Base-by-base conservation (phyloP, 2,888 invertebrate species). In the Ornithoptera alexandrae region DNA sequence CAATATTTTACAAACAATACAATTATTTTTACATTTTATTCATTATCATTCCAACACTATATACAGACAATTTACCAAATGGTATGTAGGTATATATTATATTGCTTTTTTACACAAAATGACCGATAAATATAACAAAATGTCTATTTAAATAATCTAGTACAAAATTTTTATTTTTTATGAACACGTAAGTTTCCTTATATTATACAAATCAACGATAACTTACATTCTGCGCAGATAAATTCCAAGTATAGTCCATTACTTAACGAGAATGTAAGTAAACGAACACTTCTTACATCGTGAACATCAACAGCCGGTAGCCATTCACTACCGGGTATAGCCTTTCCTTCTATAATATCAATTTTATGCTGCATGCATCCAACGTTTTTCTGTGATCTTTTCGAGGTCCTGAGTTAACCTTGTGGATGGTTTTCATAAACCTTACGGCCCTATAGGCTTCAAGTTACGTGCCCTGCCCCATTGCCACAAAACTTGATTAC, bases 11-110 rank as follows among this genome's bases (percentile, higher is more conserved):
- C 30, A 64, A 46, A 57, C 65, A 59, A 53, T 58, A 20, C 65
- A 4, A 64, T 60, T 20, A 70, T 66, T 71, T 71, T 68, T 71
- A 70, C 67, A 70, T 56, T 61, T 67, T 60, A 46, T 71, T 67
- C 65, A 71, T 64, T 67, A 61, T 67, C 60, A 56, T 59, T 36
- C 22, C 50, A 30, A 39, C 62, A 56, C 30, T 70, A 70, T 70
- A 70, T 70, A 70, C 70, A 70, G 59, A 70, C n/a, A 67, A 46
- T 36, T 59, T 60, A 67, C 62, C 42, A 20, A 62, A 46, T 15
- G 15, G 46, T 42, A 42, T 42, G 46, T 46, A 62, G 57, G 22
- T 46, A 59, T 67, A 18, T 59, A 61, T 42, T 62, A 42, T 63
- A 67, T 67, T 70, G 60, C 63, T 67, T 67, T 46, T 61, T 58